phyloP scores from a whole-genome alignment of 1,140 invertebrate genomes.

The Anastatus disparis region DNA sequence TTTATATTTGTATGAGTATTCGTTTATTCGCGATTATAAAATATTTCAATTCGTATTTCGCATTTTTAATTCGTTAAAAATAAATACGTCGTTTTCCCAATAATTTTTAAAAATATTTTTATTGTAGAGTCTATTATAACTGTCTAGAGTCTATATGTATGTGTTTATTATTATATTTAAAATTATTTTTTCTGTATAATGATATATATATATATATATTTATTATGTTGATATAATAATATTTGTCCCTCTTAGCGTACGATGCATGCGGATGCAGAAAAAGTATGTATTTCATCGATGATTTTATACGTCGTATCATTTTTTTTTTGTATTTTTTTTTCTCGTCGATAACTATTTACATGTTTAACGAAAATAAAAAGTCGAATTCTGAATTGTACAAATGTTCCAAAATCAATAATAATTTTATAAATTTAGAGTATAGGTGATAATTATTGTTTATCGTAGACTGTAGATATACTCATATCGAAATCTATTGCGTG shows the following conservation, averaged over 20 bases:
- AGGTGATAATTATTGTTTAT: too few species aligned
- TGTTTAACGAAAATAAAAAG: not conserved
- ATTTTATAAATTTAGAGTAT: conserved; percentile 29
- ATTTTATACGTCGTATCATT: not conserved
- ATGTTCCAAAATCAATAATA: not conserved
- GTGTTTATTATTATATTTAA: conserved; percentile 11
- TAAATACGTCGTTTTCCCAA: conserved; percentile 19
- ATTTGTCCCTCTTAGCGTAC: not conserved
- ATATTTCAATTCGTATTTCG: too few species aligned
- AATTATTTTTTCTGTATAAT: not conserved
- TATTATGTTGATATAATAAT: not conserved
- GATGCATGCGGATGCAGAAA: not conserved
- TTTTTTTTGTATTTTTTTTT: not conserved
- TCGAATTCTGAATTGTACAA: not conserved
- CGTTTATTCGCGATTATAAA: too few species aligned
- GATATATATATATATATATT: not conserved
- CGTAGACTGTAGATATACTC: too few species aligned
- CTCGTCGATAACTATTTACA: conserved; percentile 8
- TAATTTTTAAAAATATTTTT: not conserved
- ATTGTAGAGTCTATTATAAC: conserved; percentile 43
- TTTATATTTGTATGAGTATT: too few species aligned
- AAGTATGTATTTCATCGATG: not conserved
- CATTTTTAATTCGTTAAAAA: too few species aligned
- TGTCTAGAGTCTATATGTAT: conserved; percentile 41
- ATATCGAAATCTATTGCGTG: too few species aligned